These are phyloP conservation scores for Elymnias hypermnestra DNA, from an alignment of 1,140 invertebrate species.

Conservation along the genomic window DNA sequence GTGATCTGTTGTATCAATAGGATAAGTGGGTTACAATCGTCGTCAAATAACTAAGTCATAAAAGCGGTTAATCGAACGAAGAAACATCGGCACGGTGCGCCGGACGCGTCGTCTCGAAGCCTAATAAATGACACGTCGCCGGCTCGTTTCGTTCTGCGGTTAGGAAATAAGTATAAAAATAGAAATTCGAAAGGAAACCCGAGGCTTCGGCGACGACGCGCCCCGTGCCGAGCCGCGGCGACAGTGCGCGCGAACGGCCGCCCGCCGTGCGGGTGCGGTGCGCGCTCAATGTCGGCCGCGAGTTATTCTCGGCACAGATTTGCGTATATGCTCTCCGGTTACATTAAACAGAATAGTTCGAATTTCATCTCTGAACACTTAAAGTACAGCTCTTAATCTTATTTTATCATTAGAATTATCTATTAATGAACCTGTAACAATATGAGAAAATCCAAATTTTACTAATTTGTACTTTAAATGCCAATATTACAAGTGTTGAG, in stretches of 20 bases:
- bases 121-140: constrained; percentile 10
- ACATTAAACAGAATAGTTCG: constrained; percentile 64
- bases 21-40: too few species aligned
- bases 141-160: background rate
- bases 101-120: constrained; percentile 31
- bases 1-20: too few species aligned
- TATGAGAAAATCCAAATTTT: constrained; percentile 74
- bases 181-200: constrained; percentile 29
- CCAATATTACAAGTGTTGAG: constrained; percentile 72
- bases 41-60: background rate
- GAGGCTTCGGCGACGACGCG: constrained; percentile 36
- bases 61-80: constrained; percentile 23
- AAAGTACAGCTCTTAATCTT: constrained; percentile 76
- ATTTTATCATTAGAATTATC: constrained; percentile 68
- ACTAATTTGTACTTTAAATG: constrained; percentile 77
- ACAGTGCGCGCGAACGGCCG: constrained; percentile 36
- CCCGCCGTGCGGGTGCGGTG: constrained; percentile 36
- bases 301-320: constrained; percentile 30
- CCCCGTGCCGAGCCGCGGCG: constrained; percentile 33
- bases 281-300: constrained; percentile 18
- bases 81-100: constrained; percentile 24
- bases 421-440: constrained; percentile 76
- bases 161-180: constrained; percentile 37
- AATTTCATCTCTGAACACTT: constrained; percentile 73
- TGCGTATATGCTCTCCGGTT: constrained; percentile 50